Base-by-base conservation (phyloP, 1,140 invertebrate species). In the Euwallacea similis region DNA sequence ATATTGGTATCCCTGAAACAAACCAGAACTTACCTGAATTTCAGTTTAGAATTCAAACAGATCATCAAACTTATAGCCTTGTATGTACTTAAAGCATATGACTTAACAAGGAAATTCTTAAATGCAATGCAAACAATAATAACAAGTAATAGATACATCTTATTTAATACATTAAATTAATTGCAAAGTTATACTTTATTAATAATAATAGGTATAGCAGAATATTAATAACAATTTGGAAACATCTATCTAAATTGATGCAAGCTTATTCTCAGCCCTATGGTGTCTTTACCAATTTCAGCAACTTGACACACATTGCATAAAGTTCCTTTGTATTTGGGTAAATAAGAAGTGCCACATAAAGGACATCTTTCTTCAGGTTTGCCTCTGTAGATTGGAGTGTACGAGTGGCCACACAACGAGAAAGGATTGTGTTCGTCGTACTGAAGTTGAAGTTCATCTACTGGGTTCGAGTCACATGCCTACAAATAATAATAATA, bases 361-460 rank as follows among this genome's bases (percentile, higher is more conserved):
- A 99, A 88, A 0, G 96, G 91, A 81, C 97, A 99, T 76, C 95
- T 98, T 6, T 94, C 89, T 81, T 98, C 94, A 0, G 95, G 92
- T 79, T 97, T 98, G 69, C 98, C 98, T 78, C 91, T 86, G 75
- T 99, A 99, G 65, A 99, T 95, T 0, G 98, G 97, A 33, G 90
- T 91, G 83, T 94, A 99, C 7, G 90, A 91, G 16, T 90, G 88
- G 0, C 92, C 96, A 84, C 98, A 99, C 11, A 99, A 86, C 55
- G 89, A 89, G 82, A 99, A 99, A 3, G 98, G 98, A 86, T 99
- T 99, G 80, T 98, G 96, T 79, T 99, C 95, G 79, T 99, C 98
- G 80, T 99, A 99, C 1, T 89, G 84, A 59, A 99, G 80, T 76
- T 92, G 87, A 76, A 97, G 89, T 80, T 96, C 94, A 81, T 99